A percentile compares a stretch with the other conserved stretches of the same genome.
These are phyloP conservation scores for Operophtera brumata DNA, from an alignment of 2,888 invertebrate species.

Conservation along the genomic window DNA sequence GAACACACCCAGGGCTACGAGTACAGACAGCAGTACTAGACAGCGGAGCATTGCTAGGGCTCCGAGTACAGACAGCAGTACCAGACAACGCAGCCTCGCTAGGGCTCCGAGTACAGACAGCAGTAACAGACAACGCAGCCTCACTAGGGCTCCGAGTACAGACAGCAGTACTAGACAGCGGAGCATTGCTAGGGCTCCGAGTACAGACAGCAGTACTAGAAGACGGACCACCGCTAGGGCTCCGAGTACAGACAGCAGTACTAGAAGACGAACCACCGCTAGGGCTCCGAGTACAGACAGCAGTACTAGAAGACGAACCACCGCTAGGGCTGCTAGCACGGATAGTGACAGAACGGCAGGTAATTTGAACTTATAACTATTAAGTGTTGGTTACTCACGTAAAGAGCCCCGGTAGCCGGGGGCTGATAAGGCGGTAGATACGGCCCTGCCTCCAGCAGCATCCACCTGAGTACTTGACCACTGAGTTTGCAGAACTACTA, in stretches of 20 bases:
- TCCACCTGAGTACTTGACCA: too few relatives aligned
- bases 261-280: neutral
- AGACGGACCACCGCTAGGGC: neutral
- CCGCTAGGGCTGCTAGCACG: conserved; percentile 10
- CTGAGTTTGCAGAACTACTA: too few relatives aligned
- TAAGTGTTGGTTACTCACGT: too few relatives aligned
- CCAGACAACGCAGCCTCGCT: conserved; percentile 20
- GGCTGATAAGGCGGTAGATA: too few relatives aligned
- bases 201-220: conserved; percentile 1
- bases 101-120: neutral
- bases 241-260: too few relatives aligned
- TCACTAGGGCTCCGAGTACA: neutral
- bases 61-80: too few relatives aligned
- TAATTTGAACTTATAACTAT: conserved; percentile 8
- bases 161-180: neutral
- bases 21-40: conserved; percentile 1
- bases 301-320: conserved; percentile 10
- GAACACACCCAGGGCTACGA: neutral
- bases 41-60: neutral
- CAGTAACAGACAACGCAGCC: neutral
- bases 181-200: neutral
- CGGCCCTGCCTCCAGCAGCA: too few relatives aligned
- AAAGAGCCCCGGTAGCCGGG: too few relatives aligned
- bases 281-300: conserved; percentile 1
- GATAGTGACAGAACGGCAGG: conserved; percentile 47